phyloP scores from a whole-genome alignment of 2,797 vertebrate genomes.

The Thripadectes ignobilis region DNA sequence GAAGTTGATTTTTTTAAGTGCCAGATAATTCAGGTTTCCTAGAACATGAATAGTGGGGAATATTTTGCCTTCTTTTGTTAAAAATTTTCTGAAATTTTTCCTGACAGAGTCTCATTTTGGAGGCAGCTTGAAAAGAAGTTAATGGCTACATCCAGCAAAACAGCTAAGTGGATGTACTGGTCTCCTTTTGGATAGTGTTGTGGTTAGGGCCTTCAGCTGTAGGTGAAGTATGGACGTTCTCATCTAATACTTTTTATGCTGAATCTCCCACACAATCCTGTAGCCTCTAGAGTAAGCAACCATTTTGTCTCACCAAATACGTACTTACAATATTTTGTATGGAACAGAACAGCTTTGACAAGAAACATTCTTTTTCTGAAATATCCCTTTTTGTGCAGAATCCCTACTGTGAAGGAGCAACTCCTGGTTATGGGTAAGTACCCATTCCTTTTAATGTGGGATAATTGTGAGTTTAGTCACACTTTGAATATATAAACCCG shows the following conservation, averaged over 20 bases:
- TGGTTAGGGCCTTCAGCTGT: neutral
- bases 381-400: neutral
- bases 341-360: neutral
- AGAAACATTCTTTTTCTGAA: neutral
- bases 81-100: neutral
- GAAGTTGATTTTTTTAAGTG: neutral
- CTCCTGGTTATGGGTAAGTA: neutral
- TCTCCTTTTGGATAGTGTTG: neutral
- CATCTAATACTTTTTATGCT: neutral
- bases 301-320: neutral
- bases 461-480: neutral
- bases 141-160: neutral
- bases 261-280: neutral
- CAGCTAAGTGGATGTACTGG: neutral
- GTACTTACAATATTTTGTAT: neutral
- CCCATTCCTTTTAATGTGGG: neutral
- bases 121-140: neutral
- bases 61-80: neutral
- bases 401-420: neutral
- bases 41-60: neutral
- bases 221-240: neutral
- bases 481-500: neutral
- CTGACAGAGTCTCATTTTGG: neutral
- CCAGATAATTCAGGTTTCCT: neutral
- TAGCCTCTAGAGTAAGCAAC: neutral